Base-by-base conservation (phyloP, 35 echinoderm and acorn worm genomes). In the Stichopus chloronotus region DNA sequence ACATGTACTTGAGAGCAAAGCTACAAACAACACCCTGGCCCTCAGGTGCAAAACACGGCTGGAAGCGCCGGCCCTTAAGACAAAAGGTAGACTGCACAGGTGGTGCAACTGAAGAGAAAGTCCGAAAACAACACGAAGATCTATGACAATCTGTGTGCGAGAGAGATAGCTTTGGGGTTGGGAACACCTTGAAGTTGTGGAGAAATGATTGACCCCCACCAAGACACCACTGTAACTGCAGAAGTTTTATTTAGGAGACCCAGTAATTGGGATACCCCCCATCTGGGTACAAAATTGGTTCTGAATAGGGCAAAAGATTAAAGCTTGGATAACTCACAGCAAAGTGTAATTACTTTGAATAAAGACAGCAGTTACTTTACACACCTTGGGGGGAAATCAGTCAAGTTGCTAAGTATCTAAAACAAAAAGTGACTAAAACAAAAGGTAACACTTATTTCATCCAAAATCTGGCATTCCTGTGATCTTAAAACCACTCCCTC, bases 181-280 rank as follows among this genome's bases (percentile, higher is more conserved):
- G 55, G 55, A n/a, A 85, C 82, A 85, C 82, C 82, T 85, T 85
- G 82, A 58, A 85, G 57, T 85, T 85, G 82, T 4, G 58, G 82
- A 85, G 55, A 53, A 85, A 85, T 16, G 55, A 58, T 85, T 55
- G 19, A n/a, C 17, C 82, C 57, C 82, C 52, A 14, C 55, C 9
- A 25, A 52, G 79, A 54, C 8, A 10, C 79, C 17, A 53, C 53
- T 25, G 55, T 14, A 58, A 85, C 19, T 59, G 82, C 55, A 14
- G 6, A 19, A 21, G 22, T 74, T 20, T 74, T 16, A 43, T 43
- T 74, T 74, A 5, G 43, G 82, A 85, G 56, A 58, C 13, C 21
- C 30, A 53, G 82, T 85, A 85, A 85, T 85, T 85, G 82, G 82
- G 82, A 85, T 85, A 85, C 82, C 82, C 81, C 76, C 82, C 17